Evolutionary conservation across 2,888 invertebrate genomes (phyloP).

Genomic region (Rhopalosiphum nymphaeae): DNA sequence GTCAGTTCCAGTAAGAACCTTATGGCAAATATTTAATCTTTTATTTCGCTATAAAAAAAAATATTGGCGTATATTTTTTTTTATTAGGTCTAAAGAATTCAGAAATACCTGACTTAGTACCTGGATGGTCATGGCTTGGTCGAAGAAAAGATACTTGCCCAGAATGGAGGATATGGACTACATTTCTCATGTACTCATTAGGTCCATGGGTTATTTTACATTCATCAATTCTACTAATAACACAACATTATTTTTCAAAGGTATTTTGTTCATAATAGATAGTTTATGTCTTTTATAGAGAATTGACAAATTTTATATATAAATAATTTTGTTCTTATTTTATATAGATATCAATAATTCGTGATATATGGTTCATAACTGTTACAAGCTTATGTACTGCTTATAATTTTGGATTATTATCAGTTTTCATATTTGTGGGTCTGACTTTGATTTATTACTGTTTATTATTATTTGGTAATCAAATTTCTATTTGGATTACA

Average conservation of each 20-base stretch:
- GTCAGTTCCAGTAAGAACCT: slow-evolving; percentile 45
- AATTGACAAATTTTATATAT: slow-evolving; percentile 46
- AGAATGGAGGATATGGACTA: slow-evolving; percentile 80
- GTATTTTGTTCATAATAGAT: slow-evolving; percentile 66
- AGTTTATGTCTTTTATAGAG: not conserved
- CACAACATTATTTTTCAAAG: slow-evolving; percentile 70
- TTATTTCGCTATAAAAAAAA: not conserved
- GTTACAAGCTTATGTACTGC: slow-evolving; percentile 60
- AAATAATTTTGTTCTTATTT: slow-evolving; percentile 49
- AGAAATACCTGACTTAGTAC: slow-evolving; percentile 52
- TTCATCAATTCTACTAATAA: slow-evolving; percentile 73
- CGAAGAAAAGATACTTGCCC: slow-evolving; percentile 79
- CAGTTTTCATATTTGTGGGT: slow-evolving; percentile 40
- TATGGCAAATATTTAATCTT: not conserved
- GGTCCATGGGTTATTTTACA: slow-evolving; percentile 75
- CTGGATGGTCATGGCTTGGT: slow-evolving; percentile 69
- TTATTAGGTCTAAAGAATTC: slow-evolving; percentile 31
- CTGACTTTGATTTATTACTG: slow-evolving; percentile 58
- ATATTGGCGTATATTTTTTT: not conserved
- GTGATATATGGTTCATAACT: slow-evolving; percentile 58
- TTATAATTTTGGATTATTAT: slow-evolving; percentile 45
- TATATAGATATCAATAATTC: slow-evolving; percentile 59
- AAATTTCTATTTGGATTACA: slow-evolving; percentile 53
- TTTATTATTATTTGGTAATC: slow-evolving; percentile 52
- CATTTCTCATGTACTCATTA: slow-evolving; percentile 72